phyloP scores from a whole-genome alignment of 23 tunicate species.

The Ciona savignyi region DNA sequence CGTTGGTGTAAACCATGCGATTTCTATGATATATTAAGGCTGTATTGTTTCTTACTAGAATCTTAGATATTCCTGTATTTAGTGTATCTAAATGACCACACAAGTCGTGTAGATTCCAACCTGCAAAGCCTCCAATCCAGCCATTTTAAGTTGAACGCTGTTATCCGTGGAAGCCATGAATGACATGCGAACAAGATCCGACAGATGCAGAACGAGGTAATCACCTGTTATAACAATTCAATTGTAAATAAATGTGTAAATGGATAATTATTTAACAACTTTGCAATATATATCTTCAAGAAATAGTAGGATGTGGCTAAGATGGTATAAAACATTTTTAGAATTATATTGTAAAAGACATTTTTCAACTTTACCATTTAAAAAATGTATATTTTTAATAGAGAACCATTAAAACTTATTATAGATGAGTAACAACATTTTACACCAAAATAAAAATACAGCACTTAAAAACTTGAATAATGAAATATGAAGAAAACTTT shows the following conservation, averaged over 20 bases:
- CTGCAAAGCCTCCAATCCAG: constrained; percentile 89
- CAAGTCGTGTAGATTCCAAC: too few species aligned
- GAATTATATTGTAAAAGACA: too few species aligned
- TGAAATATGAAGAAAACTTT: background rate
- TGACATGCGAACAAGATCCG: constrained; percentile 82
- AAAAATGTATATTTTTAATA: background rate
- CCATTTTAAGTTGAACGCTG: constrained; percentile 78
- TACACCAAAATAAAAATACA: background rate
- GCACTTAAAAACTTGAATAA: background rate
- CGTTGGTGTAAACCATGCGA: too few species aligned
- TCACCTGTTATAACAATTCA: constrained; percentile 37
- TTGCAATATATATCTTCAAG: too few species aligned
- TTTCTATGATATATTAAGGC: too few species aligned
- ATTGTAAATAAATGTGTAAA: background rate
- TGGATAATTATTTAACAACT: too few species aligned
- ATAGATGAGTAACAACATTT: background rate
- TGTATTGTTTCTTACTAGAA: too few species aligned
- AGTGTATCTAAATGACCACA: too few species aligned
- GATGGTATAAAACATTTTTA: too few species aligned
- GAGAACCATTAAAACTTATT: background rate
- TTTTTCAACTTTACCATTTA: too few species aligned
- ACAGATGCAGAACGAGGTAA: constrained; percentile 75
- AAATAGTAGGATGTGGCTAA: too few species aligned
- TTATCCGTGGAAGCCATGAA: constrained; percentile 99
- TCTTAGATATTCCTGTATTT: too few species aligned